phyloP scores from a whole-genome alignment of 2,113 vertebrate species.

The Sylvietta virens region DNA sequence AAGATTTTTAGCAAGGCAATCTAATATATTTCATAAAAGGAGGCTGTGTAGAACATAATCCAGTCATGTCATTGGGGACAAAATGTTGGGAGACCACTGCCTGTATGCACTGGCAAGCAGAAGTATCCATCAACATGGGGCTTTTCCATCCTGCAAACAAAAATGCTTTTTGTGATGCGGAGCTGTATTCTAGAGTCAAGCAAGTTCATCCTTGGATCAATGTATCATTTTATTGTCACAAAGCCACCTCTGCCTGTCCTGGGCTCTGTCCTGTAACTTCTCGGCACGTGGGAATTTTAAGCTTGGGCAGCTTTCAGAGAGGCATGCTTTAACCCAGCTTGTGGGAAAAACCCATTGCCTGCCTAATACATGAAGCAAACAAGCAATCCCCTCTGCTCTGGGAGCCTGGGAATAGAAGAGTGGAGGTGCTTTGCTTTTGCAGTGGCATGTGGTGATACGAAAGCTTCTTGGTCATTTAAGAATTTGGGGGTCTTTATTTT shows the following conservation, averaged over 20 bases:
- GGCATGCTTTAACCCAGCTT: background rate
- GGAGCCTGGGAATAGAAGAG: background rate
- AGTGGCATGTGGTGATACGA: background rate
- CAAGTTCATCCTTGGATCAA: background rate
- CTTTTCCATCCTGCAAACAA: background rate
- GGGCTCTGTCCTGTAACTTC: background rate
- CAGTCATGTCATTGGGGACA: background rate
- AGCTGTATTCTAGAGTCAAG: background rate
- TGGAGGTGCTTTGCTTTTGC: background rate
- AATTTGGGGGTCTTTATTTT: constrained; percentile 57
- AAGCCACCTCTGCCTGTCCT: background rate
- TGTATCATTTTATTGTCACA: background rate
- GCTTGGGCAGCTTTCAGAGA: background rate
- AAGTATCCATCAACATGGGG: rapidly evolving
- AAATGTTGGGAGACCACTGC: background rate
- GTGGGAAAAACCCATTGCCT: background rate
- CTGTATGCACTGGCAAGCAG: background rate
- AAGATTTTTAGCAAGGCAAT: background rate
- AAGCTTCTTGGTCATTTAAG: constrained; percentile 28
- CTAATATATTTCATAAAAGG: background rate
- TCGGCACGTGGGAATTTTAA: background rate
- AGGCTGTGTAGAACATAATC: background rate
- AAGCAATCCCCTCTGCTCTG: background rate
- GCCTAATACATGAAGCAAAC: background rate
- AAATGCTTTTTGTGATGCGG: background rate